These are phyloP conservation scores for Argyra leucocephala DNA, from an alignment of 2,888 invertebrate species.

Conservation along the genomic window DNA sequence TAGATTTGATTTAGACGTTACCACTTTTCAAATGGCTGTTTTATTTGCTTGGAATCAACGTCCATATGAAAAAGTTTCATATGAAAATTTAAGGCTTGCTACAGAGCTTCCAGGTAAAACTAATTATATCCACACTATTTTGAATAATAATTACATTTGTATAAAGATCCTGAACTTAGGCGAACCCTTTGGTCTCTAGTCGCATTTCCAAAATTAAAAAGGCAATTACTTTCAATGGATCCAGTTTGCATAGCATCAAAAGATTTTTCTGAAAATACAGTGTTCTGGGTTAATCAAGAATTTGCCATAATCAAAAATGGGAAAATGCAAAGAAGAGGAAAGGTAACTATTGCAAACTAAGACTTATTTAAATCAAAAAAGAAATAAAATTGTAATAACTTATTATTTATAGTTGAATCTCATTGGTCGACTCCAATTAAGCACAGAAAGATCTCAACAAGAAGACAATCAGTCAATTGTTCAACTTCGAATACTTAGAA, in stretches of 20 bases:
- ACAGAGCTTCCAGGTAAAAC: constrained; percentile 76
- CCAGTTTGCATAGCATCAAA: constrained; percentile 78
- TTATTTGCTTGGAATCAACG: constrained; percentile 98
- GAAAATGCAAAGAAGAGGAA: constrained; percentile 87
- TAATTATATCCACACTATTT: background rate
- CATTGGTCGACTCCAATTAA: constrained; percentile 88
- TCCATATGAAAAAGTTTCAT: constrained; percentile 83
- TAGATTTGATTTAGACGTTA: constrained; percentile 94
- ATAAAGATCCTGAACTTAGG: constrained; percentile 80
- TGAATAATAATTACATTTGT: constrained; percentile 11
- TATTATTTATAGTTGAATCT: constrained; percentile 62
- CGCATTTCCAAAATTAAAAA: constrained; percentile 90
- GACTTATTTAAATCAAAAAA: background rate
- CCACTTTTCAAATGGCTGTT: constrained; percentile 99
- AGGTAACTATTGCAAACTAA: constrained; percentile 45
- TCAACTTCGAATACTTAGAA: constrained; percentile 84
- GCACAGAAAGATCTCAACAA: constrained; percentile 88
- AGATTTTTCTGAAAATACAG: constrained; percentile 85
- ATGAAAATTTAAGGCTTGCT: constrained; percentile 90
- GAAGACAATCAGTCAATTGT: constrained; percentile 99
- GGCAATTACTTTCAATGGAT: constrained; percentile 76
- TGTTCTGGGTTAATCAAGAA: constrained; percentile 95
- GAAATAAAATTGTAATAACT: background rate
- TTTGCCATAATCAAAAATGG: constrained; percentile 92
- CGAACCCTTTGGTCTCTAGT: constrained; percentile 93